A percentile compares a stretch with the other conserved stretches of the same genome.
These are phyloP conservation scores for Neofelis nebulosa DNA, from an alignment of 2,113 vertebrate genomes.

Conservation along the genomic window DNA sequence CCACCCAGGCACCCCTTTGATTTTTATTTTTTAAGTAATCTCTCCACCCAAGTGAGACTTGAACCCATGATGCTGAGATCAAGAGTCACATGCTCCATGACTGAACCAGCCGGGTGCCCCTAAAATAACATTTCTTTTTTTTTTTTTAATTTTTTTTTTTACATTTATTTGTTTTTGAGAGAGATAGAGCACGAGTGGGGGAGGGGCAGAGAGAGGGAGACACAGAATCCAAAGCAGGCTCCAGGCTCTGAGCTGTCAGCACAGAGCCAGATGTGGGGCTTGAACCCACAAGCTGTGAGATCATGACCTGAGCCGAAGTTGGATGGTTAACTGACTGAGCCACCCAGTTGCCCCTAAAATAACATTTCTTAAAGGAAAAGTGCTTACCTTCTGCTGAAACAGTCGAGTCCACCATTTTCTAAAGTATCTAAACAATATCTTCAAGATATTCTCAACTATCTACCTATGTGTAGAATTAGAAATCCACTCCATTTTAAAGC, in stretches of 20 bases:
- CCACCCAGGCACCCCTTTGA: no score
- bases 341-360: neutral
- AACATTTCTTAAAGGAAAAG: constrained; percentile 8
- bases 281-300: no score
- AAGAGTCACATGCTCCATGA: neutral
- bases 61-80: neutral
- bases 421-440: neutral
- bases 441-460: neutral
- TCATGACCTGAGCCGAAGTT: no score
- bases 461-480: neutral
- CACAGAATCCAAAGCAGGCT: no score
- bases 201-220: no score
- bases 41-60: neutral
- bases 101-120: neutral
- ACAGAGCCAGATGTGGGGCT: no score
- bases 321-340: no score
- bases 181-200: no score
- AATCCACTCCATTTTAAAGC: neutral
- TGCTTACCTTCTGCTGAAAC: neutral
- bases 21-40: neutral
- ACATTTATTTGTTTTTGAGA: no score
- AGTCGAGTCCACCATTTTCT: neutral
- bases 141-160: no score
- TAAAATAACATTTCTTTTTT: neutral
- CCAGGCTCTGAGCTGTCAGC: no score